A percentile compares a stretch with the other conserved stretches of the same genome.
Conservation (phyloP, 2,797 vertebrate species). For the Eleutherodactylus coqui region DNA sequence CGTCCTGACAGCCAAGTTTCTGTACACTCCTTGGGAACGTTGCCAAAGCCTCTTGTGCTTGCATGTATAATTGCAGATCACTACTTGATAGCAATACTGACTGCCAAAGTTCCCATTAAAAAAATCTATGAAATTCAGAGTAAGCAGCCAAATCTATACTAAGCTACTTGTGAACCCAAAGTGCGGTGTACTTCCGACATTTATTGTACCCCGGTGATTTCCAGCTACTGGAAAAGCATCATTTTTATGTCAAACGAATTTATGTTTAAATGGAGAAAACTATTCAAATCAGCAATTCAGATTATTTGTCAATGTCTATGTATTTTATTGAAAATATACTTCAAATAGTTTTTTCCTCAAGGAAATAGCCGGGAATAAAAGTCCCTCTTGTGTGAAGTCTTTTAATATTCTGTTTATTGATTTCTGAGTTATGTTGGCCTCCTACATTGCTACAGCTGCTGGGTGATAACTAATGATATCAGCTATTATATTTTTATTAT, state of each 20-base stretch:
- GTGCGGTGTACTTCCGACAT: slow-evolving; percentile 38
- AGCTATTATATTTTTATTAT: not conserved
- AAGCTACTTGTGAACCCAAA: slow-evolving; percentile 32
- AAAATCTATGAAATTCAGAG: slow-evolving; percentile 46
- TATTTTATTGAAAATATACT: not conserved
- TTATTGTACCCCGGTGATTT: slow-evolving; percentile 20
- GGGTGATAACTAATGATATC: not conserved
- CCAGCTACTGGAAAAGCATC: not conserved
- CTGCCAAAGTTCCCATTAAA: slow-evolving; percentile 43
- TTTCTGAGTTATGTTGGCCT: not conserved
- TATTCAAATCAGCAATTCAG: slow-evolving; percentile 10
- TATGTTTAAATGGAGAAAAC: not conserved
- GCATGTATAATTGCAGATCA: slow-evolving; percentile 48
- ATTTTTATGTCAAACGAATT: slow-evolving; percentile 15
- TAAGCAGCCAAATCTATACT: slow-evolving; percentile 31
- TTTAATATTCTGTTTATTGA: not conserved
- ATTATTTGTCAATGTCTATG: not conserved
- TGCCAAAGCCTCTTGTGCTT: slow-evolving; percentile 26
- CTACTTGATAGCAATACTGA: slow-evolving; percentile 42
- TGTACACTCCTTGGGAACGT: slow-evolving; percentile 18
- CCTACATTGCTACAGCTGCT: not conserved
- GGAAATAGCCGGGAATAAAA: not conserved
- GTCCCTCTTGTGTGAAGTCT: not conserved
- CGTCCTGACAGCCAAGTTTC: slow-evolving; percentile 31
- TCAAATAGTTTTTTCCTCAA: not conserved